A percentile compares a stretch with the other conserved stretches of the same genome.
These are phyloP conservation scores for Drosophila mulleri DNA, from an alignment of 2,888 invertebrate genomes.

Conservation along the genomic window DNA sequence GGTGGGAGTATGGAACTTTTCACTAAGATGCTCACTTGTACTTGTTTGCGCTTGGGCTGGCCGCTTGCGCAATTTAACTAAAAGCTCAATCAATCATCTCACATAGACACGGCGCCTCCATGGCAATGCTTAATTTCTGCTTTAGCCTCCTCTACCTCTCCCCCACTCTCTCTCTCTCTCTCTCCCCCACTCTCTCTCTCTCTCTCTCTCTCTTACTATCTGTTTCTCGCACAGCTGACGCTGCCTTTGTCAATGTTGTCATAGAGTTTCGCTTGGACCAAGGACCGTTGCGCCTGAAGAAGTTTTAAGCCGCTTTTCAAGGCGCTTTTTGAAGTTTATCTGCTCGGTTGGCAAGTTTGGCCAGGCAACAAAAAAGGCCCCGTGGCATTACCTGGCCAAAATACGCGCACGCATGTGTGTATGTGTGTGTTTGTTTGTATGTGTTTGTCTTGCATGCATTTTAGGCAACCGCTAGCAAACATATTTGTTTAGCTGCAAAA, in stretches of 20 bases:
- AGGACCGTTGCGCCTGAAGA: constrained; percentile 38
- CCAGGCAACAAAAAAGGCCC: constrained; percentile 15
- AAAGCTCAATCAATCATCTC: constrained; percentile 76
- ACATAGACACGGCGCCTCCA: constrained; percentile 42
- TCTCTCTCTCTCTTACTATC: background rate
- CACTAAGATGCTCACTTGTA: constrained; percentile 54
- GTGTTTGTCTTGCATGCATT: constrained; percentile 41
- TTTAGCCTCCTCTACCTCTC: constrained; percentile 10
- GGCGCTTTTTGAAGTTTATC: constrained; percentile 71
- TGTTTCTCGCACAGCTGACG: constrained; percentile 3
- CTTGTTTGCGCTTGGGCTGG: constrained; percentile 43
- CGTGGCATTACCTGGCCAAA: constrained; percentile 36
- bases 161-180: background rate
- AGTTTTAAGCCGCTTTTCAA: constrained; percentile 72
- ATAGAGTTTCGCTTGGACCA: constrained; percentile 43
- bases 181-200: no score
- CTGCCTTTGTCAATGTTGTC: constrained; percentile 64
- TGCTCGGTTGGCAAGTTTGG: constrained; percentile 39
- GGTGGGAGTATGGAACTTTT: constrained; percentile 28
- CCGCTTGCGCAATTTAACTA: constrained; percentile 71
- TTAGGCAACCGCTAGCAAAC: constrained; percentile 35
- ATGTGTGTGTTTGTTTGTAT: background rate
- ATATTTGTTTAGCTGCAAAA: constrained; percentile 62
- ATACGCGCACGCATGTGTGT: constrained; percentile 5
- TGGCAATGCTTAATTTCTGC: constrained; percentile 65